phyloP scores from a whole-genome alignment of 2,113 vertebrate genomes.

The Rhineura floridana region DNA sequence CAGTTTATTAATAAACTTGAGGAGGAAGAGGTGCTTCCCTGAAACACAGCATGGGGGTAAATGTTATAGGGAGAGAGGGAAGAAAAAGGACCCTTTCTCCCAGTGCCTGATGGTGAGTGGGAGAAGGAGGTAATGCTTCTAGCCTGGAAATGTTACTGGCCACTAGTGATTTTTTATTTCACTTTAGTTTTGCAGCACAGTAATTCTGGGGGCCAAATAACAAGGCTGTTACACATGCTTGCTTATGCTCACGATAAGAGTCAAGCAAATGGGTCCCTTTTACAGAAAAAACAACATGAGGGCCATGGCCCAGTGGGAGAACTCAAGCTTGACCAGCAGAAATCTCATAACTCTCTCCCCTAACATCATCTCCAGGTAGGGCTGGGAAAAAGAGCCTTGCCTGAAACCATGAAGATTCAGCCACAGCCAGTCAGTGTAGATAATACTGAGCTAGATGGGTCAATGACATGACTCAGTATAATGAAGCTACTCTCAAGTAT shows the following conservation, averaged over 20 bases:
- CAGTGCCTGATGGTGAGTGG: too few species aligned
- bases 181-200: too few species aligned
- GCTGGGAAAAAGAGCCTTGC: not conserved
- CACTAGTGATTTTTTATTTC: too few species aligned
- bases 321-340: not conserved
- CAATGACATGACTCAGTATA: too few species aligned
- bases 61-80: too few species aligned
- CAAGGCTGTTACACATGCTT: not conserved
- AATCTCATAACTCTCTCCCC: not conserved
- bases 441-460: not conserved
- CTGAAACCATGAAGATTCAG: not conserved
- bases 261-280: not conserved
- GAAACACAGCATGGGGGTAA: too few species aligned
- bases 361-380: not conserved
- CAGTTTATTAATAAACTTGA: too few species aligned
- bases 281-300: not conserved
- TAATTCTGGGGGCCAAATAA: too few species aligned
- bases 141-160: too few species aligned
- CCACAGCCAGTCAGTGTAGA: not conserved
- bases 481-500: not conserved
- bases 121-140: too few species aligned
- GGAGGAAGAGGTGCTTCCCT: too few species aligned
- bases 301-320: not conserved
- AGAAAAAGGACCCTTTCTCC: too few species aligned
- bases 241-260: not conserved